Evolutionary conservation across 2,797 vertebrate genomes (phyloP), one percentile per base, ranked within the genome.

Genomic region (Zenarchopterus dispar): DNA sequence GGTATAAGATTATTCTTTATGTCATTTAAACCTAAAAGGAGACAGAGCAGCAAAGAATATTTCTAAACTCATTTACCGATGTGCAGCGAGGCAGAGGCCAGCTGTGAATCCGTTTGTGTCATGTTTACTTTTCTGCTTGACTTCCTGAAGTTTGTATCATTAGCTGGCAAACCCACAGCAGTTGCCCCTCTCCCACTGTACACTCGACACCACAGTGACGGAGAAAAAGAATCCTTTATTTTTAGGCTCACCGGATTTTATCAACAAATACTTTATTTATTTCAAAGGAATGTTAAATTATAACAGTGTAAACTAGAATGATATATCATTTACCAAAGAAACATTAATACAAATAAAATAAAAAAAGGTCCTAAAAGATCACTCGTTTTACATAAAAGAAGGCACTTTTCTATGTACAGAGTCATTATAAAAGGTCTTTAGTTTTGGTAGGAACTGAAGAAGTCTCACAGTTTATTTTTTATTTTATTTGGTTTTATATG

Each of bases 91-190:
- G 70, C 73, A 41, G 56, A 77, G 57, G 26, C 71, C 48, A 46
- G 63, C 61, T 67, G 50, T 67, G 64, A 84, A 85, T 85, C 53
- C 6, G 81, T 75, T 84, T 67, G 71, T 91, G 89, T 90, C 90
- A 89, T 76, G 84, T 92, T 75, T 73, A 68, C 80, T 91, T 91
- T 92, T 90, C 88, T 81, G 87, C 88, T 83, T 88, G 80, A 89
- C 85, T 92, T 91, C 77, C 84, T 84, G 76, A 81, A 82, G 73
- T 78, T 73, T 54, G 72, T 69, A 78, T 69, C 28, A 19, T 75
- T 73, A 65, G 75, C 42, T 52, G 41, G 69, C 39, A 56, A 68
- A 45, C 65, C 62, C 59, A 46, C 62, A 67, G 49, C 56, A 7
- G 63, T 50, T 50, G 18, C 28, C 31, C 47, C 54, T 36, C 49